Conservation (phyloP, 2,797 vertebrate species). For the Corythornis leucogaster region DNA sequence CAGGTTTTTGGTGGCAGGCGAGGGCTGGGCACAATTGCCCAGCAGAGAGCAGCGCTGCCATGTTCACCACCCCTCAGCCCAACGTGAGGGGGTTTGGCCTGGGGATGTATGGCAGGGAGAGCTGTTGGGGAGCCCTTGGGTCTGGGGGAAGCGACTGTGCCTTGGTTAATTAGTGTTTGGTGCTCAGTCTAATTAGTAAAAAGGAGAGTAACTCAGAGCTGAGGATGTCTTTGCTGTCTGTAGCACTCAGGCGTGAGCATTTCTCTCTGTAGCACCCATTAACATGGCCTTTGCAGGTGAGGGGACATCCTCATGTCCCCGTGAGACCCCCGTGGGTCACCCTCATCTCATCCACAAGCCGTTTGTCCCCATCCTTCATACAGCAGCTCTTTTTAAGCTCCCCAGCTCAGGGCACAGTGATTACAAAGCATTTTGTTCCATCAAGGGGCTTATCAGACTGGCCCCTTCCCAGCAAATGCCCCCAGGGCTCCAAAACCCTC, state of each 20-base stretch:
- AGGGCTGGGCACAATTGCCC: neutral
- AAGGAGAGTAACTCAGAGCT: neutral
- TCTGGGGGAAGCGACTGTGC: neutral
- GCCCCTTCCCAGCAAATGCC: neutral
- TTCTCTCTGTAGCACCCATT: neutral
- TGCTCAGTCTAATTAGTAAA: neutral
- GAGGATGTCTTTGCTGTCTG: neutral
- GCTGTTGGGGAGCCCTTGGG: rapidly evolving
- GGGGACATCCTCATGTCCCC: rapidly evolving
- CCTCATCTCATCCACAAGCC: neutral
- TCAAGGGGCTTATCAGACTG: rapidly evolving
- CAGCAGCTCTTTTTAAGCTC: neutral
- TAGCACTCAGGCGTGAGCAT: neutral
- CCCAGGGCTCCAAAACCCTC: neutral
- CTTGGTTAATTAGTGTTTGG: neutral
- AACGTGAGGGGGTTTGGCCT: neutral
- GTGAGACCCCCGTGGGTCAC: too few relatives aligned
- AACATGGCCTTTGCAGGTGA: neutral
- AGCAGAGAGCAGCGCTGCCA: neutral
- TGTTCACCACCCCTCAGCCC: neutral
- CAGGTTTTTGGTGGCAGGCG: neutral
- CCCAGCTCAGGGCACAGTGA: rapidly evolving
- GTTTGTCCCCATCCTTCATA: rapidly evolving
- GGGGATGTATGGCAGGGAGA: rapidly evolving
- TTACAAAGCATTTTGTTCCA: neutral